Evolutionary conservation across 30 jellyfish, hydroid and myxozoan species (phyloP), one percentile per base, ranked within the genome.

Genomic region (Aurelia coerulea): DNA sequence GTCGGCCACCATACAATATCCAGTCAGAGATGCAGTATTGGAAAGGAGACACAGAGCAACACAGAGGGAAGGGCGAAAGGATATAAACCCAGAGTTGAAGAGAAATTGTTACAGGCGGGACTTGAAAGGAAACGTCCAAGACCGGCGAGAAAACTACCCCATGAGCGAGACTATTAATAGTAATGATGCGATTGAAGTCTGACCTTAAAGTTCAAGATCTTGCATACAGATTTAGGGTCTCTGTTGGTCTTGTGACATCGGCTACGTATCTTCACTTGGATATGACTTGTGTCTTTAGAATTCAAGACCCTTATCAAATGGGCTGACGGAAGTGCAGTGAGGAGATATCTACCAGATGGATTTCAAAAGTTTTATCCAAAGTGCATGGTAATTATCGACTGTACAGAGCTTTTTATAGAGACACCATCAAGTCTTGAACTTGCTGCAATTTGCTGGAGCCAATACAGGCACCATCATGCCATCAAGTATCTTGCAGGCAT

Each of bases 21-120:
- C 16, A 15, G 56, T 29, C 74, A n/a, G n/a, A 42, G 39, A 70
- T 83, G 92, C 89, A 70, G 73, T 69, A 83, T 60, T 83, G 92
- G 80, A 80, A 67, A 67, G 73, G 86, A 35, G 73, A 49, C 3
- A 42, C 11, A n/a, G n/a, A 5, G 39, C 39, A 15, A 58, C 88
- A 15, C 64, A 16, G 54, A 49, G 33, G n/a, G 91, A 80, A 42
- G 18, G n/a, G 18, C 32, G 39, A 51, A 41, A 74, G 31, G 88
- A 78, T 15, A 13, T 18, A 23, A 54, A 54, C 50, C 42, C 50
- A 46, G 72, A 13, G 10, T 8, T 17, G 51, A 29, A 31, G 72
- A 74, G 2, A 42, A 46, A 41, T 9, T 46, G 10, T 16, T 37
- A 7, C 16, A 5, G 9, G 73, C 84, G 3, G 72, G 84, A 4